Evolutionary conservation across 2,888 invertebrate species (phyloP).

Genomic region (Dicyrtoma fusca): DNA sequence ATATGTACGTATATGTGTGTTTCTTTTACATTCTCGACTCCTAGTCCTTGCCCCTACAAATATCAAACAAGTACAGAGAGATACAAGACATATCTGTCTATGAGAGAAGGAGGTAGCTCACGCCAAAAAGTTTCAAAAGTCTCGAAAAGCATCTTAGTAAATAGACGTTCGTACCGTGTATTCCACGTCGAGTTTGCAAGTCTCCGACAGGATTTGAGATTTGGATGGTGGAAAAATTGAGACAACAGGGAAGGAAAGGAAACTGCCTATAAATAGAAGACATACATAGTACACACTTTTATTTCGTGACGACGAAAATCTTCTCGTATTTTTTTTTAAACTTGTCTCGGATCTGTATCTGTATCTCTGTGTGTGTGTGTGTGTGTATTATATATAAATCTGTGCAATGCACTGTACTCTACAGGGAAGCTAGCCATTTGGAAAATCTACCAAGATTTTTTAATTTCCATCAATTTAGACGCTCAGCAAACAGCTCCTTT

Average conservation of each 20-base stretch:
- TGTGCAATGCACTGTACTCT: neutral
- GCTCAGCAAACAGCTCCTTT: too few species aligned
- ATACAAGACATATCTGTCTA: too few species aligned
- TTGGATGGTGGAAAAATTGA: slow-evolving; percentile 7
- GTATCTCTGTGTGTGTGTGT: neutral
- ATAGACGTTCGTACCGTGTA: too few species aligned
- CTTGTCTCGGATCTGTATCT: neutral
- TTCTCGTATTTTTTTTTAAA: neutral
- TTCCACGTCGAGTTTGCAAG: too few species aligned
- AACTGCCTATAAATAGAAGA: slow-evolving; percentile 25
- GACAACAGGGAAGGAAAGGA: slow-evolving; percentile 18
- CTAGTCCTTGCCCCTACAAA: too few species aligned
- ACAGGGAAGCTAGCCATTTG: slow-evolving; percentile 14
- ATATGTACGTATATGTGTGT: too few species aligned
- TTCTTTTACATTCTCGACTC: too few species aligned
- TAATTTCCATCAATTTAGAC: neutral
- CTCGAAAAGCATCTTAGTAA: too few species aligned
- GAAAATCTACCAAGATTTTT: slow-evolving; percentile 9
- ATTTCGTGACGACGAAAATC: neutral
- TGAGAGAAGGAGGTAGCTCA: too few species aligned
- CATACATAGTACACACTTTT: slow-evolving; percentile 5
- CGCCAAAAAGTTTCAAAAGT: too few species aligned
- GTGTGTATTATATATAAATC: neutral
- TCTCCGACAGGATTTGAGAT: slow-evolving; percentile 16
- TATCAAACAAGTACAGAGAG: too few species aligned